Evolutionary conservation across 1,140 invertebrate genomes (phyloP).

Genomic region (Probaryconus sp.): DNA sequence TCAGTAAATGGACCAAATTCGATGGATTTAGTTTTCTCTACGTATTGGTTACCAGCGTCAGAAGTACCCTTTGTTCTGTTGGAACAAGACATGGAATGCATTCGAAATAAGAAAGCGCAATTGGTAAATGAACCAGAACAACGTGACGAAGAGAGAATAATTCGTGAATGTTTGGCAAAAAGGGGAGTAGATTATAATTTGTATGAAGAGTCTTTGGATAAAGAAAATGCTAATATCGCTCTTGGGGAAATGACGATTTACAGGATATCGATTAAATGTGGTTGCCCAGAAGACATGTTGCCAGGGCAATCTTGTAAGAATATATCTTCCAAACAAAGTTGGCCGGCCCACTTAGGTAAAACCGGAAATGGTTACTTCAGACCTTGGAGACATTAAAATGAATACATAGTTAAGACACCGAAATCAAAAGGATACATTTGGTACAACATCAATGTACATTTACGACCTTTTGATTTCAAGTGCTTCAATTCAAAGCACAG

Average conservation of each 20-base stretch:
- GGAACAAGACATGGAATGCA: constrained; percentile 77
- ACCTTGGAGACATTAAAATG: constrained; percentile 37
- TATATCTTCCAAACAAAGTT: constrained; percentile 77
- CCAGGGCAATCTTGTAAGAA: constrained; percentile 76
- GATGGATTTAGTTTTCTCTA: constrained; percentile 79
- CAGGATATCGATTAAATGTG: constrained; percentile 77
- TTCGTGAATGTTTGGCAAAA: constrained; percentile 74
- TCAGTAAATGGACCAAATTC: constrained; percentile 60
- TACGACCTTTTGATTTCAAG: no score
- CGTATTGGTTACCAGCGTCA: constrained; percentile 78
- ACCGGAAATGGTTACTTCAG: constrained; percentile 78
- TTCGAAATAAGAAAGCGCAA: constrained; percentile 69
- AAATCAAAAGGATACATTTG: background rate
- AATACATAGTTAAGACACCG: background rate
- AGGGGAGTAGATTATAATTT: constrained; percentile 72
- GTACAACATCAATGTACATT: no score
- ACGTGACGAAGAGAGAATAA: constrained; percentile 60
- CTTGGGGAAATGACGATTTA: constrained; percentile 80
- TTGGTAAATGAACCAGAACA: constrained; percentile 57
- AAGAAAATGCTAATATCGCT: constrained; percentile 74
- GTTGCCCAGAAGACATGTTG: constrained; percentile 76
- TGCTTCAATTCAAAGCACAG: no score
- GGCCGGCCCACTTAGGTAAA: constrained; percentile 77
- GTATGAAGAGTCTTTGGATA: constrained; percentile 71
- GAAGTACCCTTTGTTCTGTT: constrained; percentile 72